phyloP scores from a whole-genome alignment of 2,113 vertebrate species.

The Sylvilagus bachmani region DNA sequence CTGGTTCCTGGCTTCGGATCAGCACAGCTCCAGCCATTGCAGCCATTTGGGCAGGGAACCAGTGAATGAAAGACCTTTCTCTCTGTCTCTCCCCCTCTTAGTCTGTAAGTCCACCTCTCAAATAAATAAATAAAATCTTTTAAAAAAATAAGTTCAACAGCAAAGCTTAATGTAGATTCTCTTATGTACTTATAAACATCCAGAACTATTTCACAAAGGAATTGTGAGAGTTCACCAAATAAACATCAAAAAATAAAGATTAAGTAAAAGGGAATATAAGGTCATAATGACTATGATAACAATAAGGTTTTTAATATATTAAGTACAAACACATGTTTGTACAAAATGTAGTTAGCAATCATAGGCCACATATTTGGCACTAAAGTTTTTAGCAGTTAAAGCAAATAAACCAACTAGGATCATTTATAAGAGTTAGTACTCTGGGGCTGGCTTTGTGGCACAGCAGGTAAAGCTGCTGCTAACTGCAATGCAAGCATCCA shows the following conservation, averaged over 20 bases:
- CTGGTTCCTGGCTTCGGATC: too few species aligned
- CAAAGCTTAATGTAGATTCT: slow-evolving; percentile 34
- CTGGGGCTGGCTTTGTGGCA: too few species aligned
- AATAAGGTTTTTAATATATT: neutral
- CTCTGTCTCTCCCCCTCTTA: too few species aligned
- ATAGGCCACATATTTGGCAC: neutral
- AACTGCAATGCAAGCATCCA: too few species aligned
- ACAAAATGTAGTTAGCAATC: neutral
- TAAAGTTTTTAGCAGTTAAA: neutral
- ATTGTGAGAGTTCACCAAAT: neutral
- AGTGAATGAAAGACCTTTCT: too few species aligned
- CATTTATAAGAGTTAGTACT: neutral
- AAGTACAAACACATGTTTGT: neutral
- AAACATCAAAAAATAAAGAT: slow-evolving; percentile 1
- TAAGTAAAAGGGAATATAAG: neutral
- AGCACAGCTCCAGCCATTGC: too few species aligned
- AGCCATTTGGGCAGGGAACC: too few species aligned
- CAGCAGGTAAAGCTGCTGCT: too few species aligned
- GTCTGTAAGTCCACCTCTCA: too few species aligned
- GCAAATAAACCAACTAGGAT: neutral
- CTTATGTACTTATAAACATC: neutral
- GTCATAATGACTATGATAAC: neutral
- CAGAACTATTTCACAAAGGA: slow-evolving; percentile 16
- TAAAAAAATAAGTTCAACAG: neutral
- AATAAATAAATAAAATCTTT: too few species aligned